Conservation (phyloP, 2,888 invertebrate genomes). For the Drosophila meridiana region DNA sequence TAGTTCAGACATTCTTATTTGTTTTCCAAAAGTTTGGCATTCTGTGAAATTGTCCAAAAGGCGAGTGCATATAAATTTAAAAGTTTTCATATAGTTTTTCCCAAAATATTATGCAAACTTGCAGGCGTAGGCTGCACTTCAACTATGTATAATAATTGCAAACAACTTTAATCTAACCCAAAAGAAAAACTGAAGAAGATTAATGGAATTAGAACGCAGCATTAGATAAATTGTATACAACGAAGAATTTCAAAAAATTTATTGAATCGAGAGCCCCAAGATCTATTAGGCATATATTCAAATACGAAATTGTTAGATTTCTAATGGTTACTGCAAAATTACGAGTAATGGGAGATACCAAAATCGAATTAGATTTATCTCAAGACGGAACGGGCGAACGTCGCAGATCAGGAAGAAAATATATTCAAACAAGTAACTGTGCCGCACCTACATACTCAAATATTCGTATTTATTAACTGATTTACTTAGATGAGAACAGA, state of each 20-base stretch:
- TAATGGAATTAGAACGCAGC: background rate
- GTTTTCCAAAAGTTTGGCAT: conserved; percentile 48
- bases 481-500: conserved; percentile 41
- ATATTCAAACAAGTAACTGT: conserved; percentile 54
- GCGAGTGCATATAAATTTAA: conserved; percentile 68
- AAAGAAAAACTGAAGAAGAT: background rate
- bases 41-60: conserved; percentile 59
- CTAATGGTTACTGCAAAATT: conserved; percentile 11
- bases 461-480: background rate
- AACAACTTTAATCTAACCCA: background rate
- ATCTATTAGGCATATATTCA: background rate
- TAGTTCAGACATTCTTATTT: background rate
- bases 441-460: rapidly evolving
- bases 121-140: conserved; percentile 22
- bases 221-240: background rate
- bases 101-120: conserved; percentile 54
- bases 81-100: conserved; percentile 55
- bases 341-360: conserved; percentile 8
- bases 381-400: background rate
- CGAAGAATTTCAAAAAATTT: background rate
- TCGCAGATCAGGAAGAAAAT: conserved; percentile 23
- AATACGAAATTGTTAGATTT: background rate
- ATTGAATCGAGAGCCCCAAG: conserved; percentile 1
- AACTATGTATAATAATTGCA: background rate
- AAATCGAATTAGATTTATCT: background rate